These are phyloP conservation scores for Tyto alba DNA, from an alignment of 2,113 vertebrate species.

Conservation along the genomic window DNA sequence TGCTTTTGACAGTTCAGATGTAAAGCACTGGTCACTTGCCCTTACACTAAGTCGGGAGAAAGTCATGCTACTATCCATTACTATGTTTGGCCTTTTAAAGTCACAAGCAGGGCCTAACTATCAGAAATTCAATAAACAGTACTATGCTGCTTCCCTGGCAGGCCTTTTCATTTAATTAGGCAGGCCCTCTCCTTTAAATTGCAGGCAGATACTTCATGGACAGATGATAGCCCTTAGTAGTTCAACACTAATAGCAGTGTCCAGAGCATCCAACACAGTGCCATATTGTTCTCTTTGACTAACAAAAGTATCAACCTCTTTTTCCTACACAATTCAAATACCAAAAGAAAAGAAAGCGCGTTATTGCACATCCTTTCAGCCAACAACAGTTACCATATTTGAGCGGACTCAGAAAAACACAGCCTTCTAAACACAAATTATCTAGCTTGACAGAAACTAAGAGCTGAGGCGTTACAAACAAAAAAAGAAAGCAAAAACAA, in stretches of 20 bases:
- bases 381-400: neutral
- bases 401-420: neutral
- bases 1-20: neutral
- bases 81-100: neutral
- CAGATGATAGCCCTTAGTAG: neutral
- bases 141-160: neutral
- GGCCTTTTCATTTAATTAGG: neutral
- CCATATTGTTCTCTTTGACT: neutral
- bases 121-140: neutral
- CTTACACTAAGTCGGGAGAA: neutral
- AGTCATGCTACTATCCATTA: neutral
- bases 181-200: neutral
- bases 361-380: neutral
- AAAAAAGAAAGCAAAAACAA: neutral
- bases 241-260: neutral
- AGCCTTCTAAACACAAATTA: neutral
- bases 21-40: neutral
- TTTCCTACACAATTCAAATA: neutral
- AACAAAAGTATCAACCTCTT: neutral
- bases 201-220: neutral
- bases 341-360: neutral
- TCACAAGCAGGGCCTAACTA: neutral
- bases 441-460: neutral
- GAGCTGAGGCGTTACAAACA: neutral
- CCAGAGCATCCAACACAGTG: neutral